Conservation (phyloP, 2,888 invertebrate genomes). For the Eurytoma californica region DNA sequence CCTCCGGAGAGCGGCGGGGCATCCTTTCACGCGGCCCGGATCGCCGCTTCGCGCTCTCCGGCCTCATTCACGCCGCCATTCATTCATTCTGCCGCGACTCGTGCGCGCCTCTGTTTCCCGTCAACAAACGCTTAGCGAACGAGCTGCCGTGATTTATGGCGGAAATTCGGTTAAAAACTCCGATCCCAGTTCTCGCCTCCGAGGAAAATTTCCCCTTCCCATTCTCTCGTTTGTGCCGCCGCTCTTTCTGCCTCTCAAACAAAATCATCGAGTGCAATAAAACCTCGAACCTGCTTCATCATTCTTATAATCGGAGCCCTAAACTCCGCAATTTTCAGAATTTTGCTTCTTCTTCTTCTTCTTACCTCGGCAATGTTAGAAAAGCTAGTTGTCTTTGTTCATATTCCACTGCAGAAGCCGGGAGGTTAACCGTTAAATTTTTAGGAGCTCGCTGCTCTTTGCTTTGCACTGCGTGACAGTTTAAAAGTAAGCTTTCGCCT, state of each 20-base stretch:
- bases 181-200: neutral
- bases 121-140: neutral
- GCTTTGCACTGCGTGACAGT: neutral
- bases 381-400: no score
- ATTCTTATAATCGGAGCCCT: no score
- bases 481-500: neutral
- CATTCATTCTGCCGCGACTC: neutral
- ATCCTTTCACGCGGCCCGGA: neutral
- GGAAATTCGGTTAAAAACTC: constrained; percentile 1
- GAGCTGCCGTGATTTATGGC: constrained; percentile 9
- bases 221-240: no score
- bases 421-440: neutral
- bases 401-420: no score
- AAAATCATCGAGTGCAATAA: no score
- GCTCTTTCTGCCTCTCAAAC: no score
- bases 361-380: no score
- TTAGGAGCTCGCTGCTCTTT: neutral
- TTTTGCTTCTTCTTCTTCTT: no score
- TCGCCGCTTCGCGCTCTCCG: neutral
- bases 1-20: neutral
- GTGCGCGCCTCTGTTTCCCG: neutral
- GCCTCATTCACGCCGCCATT: constrained; percentile 2
- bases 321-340: no score
- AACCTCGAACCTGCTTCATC: no score
- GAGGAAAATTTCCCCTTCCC: no score